Evolutionary conservation across 2,888 invertebrate species (phyloP).

Genomic region (Plagiodera versicolora): DNA sequence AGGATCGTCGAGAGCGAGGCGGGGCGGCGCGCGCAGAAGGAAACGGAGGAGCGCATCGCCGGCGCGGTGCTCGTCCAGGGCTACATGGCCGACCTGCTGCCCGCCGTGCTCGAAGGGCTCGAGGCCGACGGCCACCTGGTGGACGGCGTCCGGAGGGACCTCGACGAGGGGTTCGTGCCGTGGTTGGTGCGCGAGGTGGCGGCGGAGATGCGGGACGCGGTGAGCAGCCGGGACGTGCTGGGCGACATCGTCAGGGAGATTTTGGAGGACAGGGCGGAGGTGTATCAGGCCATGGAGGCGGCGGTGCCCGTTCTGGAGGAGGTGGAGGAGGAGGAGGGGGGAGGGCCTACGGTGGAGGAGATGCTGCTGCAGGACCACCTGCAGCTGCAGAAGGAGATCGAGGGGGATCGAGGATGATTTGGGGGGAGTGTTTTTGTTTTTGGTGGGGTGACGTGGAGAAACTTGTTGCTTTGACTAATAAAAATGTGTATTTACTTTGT

Average conservation of each 20-base stretch:
- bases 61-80: slow-evolving; percentile 83
- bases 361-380: slow-evolving; percentile 46
- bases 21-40: slow-evolving; percentile 70
- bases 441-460: not conserved
- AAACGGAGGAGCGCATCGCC: slow-evolving; percentile 75
- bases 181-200: slow-evolving; percentile 85
- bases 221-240: slow-evolving; percentile 79
- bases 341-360: slow-evolving; percentile 43
- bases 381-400: slow-evolving; percentile 45
- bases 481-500: not conserved
- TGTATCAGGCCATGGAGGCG: slow-evolving; percentile 57
- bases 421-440: slow-evolving; percentile 1
- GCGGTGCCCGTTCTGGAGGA: slow-evolving; percentile 39
- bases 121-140: slow-evolving; percentile 72
- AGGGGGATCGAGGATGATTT: slow-evolving; percentile 14
- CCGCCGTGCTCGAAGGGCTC: slow-evolving; percentile 79
- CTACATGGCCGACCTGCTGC: slow-evolving; percentile 84
- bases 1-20: slow-evolving; percentile 72
- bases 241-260: slow-evolving; percentile 81
- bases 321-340: slow-evolving; percentile 42
- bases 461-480: not conserved
- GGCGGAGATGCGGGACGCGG: slow-evolving; percentile 76
- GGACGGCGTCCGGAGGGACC: slow-evolving; percentile 66
- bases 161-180: slow-evolving; percentile 81
- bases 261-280: slow-evolving; percentile 71